Percentiles rank a stretch among this genome's conserved stretches.
phyloP scores from a whole-genome alignment of 1,140 invertebrate genomes.

The Cyrtorhinus lividipennis region DNA sequence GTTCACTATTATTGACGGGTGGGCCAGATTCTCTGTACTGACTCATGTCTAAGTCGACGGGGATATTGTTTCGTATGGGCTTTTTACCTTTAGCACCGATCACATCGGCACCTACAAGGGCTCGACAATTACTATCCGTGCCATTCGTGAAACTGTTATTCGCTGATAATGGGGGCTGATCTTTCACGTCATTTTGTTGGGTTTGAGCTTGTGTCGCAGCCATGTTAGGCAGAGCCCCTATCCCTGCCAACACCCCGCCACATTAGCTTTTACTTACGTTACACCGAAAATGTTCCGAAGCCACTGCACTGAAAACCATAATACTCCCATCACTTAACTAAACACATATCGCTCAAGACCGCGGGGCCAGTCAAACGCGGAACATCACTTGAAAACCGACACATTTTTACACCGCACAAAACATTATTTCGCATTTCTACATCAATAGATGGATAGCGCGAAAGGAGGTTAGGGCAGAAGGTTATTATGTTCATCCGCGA shows the following conservation, averaged over 20 bases:
- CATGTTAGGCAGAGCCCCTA: conserved; percentile 33
- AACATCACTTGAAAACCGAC: conserved; percentile 22
- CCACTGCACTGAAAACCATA: conserved; percentile 28
- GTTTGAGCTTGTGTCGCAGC: conserved; percentile 42
- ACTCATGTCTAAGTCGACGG: conserved; percentile 32
- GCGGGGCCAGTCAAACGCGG: conserved; percentile 18
- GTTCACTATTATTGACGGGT: conserved; percentile 31
- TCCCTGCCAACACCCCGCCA: conserved; percentile 29
- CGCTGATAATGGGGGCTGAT: conserved; percentile 32
- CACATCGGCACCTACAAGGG: conserved; percentile 31
- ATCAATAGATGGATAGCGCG: conserved; percentile 26
- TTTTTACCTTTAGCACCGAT: conserved; percentile 24
- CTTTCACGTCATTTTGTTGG: conserved; percentile 40
- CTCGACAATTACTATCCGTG: conserved; percentile 29
- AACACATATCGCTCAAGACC: conserved; percentile 20
- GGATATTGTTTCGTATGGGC: conserved; percentile 21
- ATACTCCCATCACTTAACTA: conserved; percentile 27
- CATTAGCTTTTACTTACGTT: conserved; percentile 28
- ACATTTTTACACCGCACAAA: conserved; percentile 24
- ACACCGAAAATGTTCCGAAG: conserved; percentile 27
- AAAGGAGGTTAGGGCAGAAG: conserved; percentile 28
- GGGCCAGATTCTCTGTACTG: conserved; percentile 37
- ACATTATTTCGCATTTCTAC: conserved; percentile 27
- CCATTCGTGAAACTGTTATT: conserved; percentile 29
- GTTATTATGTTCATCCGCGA: conserved; percentile 27